A percentile compares a stretch with the other conserved stretches of the same genome.
Evolutionary conservation across 2,888 invertebrate genomes (phyloP).

Genomic region (Cartodere bifasciata): DNA sequence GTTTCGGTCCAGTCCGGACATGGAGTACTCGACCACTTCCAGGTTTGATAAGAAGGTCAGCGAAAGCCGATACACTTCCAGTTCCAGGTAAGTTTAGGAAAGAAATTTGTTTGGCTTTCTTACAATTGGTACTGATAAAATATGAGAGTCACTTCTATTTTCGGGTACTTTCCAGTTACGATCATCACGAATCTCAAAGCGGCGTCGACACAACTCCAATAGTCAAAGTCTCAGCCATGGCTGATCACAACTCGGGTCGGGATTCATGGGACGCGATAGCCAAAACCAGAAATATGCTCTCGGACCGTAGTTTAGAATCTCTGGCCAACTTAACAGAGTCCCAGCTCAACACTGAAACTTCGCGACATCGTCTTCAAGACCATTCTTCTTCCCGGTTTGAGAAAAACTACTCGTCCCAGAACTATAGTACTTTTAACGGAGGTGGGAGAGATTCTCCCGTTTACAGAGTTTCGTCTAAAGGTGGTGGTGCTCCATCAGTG

Average conservation of each 20-base stretch:
- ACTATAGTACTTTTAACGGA: slow-evolving; percentile 23
- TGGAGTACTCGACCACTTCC: slow-evolving; percentile 21
- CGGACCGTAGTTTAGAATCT: slow-evolving; percentile 56
- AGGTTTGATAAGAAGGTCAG: slow-evolving; percentile 25
- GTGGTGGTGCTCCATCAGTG: slow-evolving; percentile 75
- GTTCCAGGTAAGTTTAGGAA: no score
- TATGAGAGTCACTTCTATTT: no score
- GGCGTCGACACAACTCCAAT: slow-evolving; percentile 44
- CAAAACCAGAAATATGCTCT: slow-evolving; percentile 64
- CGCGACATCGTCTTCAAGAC: slow-evolving; percentile 26
- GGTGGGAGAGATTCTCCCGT: slow-evolving; percentile 21
- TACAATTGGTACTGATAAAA: slow-evolving; percentile 7
- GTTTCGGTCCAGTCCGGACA: slow-evolving; percentile 26
- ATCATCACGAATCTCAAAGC: no score
- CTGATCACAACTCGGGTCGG: slow-evolving; percentile 44
- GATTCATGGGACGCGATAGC: slow-evolving; percentile 77
- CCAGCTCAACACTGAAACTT: slow-evolving; percentile 37
- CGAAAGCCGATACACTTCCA: slow-evolving; percentile 24
- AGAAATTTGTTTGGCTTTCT: no score
- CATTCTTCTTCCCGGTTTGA: slow-evolving; percentile 27
- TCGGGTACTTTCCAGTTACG: no score
- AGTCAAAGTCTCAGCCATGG: slow-evolving; percentile 46
- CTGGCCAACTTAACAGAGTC: slow-evolving; percentile 54
- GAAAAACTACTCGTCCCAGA: slow-evolving; percentile 21
- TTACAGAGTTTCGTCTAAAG: slow-evolving; percentile 32